These are phyloP conservation scores for Epinephelus coioides DNA, from an alignment of 2,797 vertebrate genomes.

Conservation along the genomic window DNA sequence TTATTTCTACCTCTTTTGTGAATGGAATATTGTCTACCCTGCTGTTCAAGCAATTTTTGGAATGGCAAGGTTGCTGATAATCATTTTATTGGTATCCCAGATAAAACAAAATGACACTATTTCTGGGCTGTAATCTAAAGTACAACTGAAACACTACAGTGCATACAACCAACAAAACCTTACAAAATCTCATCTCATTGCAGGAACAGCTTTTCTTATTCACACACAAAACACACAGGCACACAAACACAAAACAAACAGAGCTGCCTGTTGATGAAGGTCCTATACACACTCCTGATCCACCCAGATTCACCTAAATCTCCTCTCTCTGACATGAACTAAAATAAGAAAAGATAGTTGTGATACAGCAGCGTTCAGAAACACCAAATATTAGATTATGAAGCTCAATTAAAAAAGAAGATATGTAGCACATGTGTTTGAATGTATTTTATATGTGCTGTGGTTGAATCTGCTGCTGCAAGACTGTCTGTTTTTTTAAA, in stretches of 20 bases:
- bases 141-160: constrained; percentile 18
- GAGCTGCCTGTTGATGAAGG: neutral
- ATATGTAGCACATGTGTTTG: neutral
- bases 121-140: neutral
- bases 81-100: neutral
- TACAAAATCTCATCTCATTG: constrained; percentile 13
- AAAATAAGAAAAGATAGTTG: no score
- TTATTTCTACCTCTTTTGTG: neutral
- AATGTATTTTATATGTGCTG: neutral
- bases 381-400: neutral
- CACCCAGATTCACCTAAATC: neutral
- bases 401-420: neutral
- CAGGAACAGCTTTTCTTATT: constrained; percentile 13
- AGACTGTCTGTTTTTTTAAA: no score
- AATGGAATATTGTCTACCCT: neutral
- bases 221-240: constrained; percentile 15
- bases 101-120: neutral
- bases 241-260: constrained; percentile 11
- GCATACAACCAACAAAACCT: constrained; percentile 14
- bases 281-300: neutral
- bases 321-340: neutral
- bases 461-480: neutral
- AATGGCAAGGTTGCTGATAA: neutral
- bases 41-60: no score
- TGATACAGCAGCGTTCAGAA: no score